Conservation (phyloP, 2,797 vertebrate genomes). For the Phoeniculus purpureus region DNA sequence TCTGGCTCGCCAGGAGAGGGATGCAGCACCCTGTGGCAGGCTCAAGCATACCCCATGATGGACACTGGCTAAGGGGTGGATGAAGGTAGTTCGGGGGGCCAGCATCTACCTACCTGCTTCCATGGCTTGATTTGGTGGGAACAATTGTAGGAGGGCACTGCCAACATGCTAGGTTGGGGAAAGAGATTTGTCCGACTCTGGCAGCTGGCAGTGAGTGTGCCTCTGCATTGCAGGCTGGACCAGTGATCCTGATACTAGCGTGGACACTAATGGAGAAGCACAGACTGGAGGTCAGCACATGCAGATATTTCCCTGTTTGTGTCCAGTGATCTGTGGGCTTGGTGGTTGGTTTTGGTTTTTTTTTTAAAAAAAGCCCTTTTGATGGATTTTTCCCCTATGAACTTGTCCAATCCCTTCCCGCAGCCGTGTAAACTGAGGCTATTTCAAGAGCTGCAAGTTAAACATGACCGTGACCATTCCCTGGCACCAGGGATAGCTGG, state of each 20-base stretch:
- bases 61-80: background rate
- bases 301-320: background rate
- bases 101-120: rapidly evolving
- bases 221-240: rapidly evolving
- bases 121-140: background rate
- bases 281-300: rapidly evolving
- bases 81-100: background rate
- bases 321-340: background rate
- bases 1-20: background rate
- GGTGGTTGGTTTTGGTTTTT: background rate
- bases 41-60: rapidly evolving
- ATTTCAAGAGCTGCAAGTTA: constrained; percentile 55
- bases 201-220: background rate
- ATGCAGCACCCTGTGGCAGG: background rate
- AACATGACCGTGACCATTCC: background rate
- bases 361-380: background rate
- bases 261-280: background rate
- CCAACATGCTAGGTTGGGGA: rapidly evolving
- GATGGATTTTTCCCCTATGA: constrained; percentile 39
- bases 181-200: background rate
- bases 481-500: constrained; percentile 17
- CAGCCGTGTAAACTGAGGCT: constrained; percentile 18
- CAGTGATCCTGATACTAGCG: background rate
- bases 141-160: background rate
- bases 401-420: constrained; percentile 9